Percentiles rank a stretch among this genome's conserved stretches.
Conservation (phyloP, 2,888 invertebrate species). For the Drosophila buzzatii region DNA sequence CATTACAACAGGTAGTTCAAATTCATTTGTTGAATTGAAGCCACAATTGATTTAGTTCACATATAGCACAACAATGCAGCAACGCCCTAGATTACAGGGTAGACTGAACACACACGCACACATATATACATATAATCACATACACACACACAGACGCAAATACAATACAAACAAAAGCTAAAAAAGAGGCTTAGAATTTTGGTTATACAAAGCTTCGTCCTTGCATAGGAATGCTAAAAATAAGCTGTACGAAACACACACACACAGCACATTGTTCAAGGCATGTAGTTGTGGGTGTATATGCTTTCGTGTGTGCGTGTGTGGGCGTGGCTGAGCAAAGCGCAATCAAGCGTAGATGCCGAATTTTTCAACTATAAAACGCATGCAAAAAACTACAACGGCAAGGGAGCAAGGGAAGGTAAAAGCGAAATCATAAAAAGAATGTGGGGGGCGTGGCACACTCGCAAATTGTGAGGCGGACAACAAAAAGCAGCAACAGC, state of each 20-base stretch:
- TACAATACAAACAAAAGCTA: conserved; percentile 8
- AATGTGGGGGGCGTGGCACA: conserved; percentile 9
- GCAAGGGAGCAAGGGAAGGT: conserved; percentile 50
- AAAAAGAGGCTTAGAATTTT: conserved; percentile 47
- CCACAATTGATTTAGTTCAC: conserved; percentile 7
- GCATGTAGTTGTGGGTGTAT: conserved; percentile 7
- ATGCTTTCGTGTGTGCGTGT: neutral
- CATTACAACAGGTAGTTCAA: neutral
- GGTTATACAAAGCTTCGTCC: conserved; percentile 47
- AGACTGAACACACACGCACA: conserved; percentile 18
- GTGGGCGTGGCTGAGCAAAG: conserved; percentile 53
- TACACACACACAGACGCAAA: neutral
- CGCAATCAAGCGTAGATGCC: conserved; percentile 63
- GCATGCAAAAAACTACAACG: conserved; percentile 63
- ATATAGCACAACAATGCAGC: conserved; percentile 8
- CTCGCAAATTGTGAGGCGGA: conserved; percentile 30
- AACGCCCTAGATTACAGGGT: conserved; percentile 50
- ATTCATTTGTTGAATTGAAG: conserved; percentile 5
- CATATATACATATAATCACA: neutral
- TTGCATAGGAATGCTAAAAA: conserved; percentile 58
- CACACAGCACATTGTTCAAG: conserved; percentile 28
- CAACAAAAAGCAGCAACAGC: conserved; percentile 13
- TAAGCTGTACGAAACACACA: conserved; percentile 31
- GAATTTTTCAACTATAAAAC: conserved; percentile 57
- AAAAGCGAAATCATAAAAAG: conserved; percentile 71